phyloP scores from a whole-genome alignment of 2,888 invertebrate species.

The Chorisops tibialis region DNA sequence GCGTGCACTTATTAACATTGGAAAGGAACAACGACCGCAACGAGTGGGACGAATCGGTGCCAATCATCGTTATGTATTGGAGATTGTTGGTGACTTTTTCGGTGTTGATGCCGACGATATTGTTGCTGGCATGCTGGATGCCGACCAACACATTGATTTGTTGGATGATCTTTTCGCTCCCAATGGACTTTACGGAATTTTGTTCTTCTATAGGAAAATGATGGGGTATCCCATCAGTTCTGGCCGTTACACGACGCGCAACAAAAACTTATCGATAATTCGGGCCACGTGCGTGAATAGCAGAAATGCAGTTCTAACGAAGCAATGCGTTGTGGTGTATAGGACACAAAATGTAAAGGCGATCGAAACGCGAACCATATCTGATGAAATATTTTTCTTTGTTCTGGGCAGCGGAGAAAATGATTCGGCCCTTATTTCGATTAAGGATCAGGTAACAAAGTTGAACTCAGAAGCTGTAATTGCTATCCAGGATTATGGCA shows the following conservation, averaged over 20 bases:
- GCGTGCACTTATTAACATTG: constrained; percentile 29
- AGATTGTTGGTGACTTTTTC: constrained; percentile 65
- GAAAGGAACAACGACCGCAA: constrained; percentile 42
- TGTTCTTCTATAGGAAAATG: constrained; percentile 66
- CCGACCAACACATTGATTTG: constrained; percentile 59
- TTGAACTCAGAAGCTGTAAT: constrained; percentile 53
- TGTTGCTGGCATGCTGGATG: constrained; percentile 69
- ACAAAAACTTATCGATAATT: constrained; percentile 49
- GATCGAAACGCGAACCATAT: constrained; percentile 64
- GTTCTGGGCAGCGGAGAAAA: constrained; percentile 35
- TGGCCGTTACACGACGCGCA: constrained; percentile 42
- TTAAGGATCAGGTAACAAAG: constrained; percentile 41
- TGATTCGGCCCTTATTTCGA: constrained; percentile 34
- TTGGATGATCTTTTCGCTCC: constrained; percentile 62
- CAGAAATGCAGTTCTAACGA: constrained; percentile 56
- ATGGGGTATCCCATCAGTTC: constrained; percentile 59
- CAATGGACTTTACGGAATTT: constrained; percentile 60
- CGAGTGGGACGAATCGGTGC: constrained; percentile 42
- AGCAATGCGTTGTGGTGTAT: constrained; percentile 67
- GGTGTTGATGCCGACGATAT: constrained; percentile 64
- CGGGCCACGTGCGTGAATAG: constrained; percentile 65
- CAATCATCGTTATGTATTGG: constrained; percentile 64
- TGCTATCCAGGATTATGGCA: constrained; percentile 57
- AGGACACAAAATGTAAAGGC: constrained; percentile 59
- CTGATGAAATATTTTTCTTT: constrained; percentile 50